Conservation (phyloP, 92 coral and sea anemone species). For the Diadumene lineata region DNA sequence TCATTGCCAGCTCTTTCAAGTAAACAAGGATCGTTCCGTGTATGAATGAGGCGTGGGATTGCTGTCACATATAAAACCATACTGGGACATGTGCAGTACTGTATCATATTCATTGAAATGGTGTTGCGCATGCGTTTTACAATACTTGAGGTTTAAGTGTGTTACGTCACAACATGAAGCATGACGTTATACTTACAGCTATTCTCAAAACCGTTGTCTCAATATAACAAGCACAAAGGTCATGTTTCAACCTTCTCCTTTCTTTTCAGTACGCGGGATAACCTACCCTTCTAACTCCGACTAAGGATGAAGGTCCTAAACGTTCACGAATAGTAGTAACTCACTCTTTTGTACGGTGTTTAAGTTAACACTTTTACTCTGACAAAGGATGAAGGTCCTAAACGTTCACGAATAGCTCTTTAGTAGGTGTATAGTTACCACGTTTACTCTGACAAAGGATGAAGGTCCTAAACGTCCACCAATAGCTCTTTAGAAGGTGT, state of each 20-base stretch:
- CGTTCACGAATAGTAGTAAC: neutral
- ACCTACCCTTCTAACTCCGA: neutral
- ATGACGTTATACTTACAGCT: too few relatives aligned
- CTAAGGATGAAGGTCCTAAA: neutral
- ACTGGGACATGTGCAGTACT: too few relatives aligned
- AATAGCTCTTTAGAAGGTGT: neutral
- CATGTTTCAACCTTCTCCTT: too few relatives aligned
- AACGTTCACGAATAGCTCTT: neutral
- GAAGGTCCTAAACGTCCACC: neutral
- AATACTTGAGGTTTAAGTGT: too few relatives aligned
- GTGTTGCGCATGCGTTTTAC: too few relatives aligned
- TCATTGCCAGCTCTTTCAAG: neutral
- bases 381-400: neutral
- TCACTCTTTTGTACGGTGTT: neutral
- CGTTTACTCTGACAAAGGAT: conserved; percentile 1
- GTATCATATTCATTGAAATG: too few relatives aligned
- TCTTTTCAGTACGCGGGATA: neutral
- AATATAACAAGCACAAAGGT: too few relatives aligned
- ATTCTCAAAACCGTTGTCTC: too few relatives aligned
- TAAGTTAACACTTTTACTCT: neutral
- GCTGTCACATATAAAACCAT: neutral
- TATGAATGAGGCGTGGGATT: too few relatives aligned
- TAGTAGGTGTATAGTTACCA: conserved; percentile 7
- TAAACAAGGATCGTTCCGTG: neutral
- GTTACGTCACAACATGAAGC: too few relatives aligned